phyloP scores from a whole-genome alignment of 2,888 invertebrate genomes.

The Epirrhoe alternata region DNA sequence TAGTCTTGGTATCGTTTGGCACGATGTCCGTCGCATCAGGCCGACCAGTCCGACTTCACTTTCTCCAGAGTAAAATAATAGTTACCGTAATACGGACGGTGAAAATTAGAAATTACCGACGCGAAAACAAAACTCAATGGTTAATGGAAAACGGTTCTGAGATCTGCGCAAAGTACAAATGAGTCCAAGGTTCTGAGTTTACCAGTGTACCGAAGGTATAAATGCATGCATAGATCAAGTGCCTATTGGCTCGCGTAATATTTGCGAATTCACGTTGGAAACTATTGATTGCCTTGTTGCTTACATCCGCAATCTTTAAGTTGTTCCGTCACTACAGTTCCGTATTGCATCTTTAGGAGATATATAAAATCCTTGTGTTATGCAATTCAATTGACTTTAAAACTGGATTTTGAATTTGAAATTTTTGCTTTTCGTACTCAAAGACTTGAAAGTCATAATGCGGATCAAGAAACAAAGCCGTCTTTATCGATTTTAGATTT shows the following conservation, averaged over 20 bases:
- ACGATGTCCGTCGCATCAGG: slow-evolving; percentile 35
- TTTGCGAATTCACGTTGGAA: slow-evolving; percentile 29
- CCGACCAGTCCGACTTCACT: slow-evolving; percentile 50
- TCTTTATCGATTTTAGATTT: slow-evolving; percentile 27
- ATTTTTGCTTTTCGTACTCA: slow-evolving; percentile 19
- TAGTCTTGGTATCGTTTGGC: slow-evolving; percentile 29
- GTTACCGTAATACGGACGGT: slow-evolving; percentile 63
- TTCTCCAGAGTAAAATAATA: slow-evolving; percentile 70
- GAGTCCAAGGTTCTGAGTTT: slow-evolving; percentile 26
- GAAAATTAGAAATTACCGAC: slow-evolving; percentile 69
- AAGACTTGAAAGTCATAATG: slow-evolving; percentile 30
- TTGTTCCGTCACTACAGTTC: slow-evolving; percentile 28
- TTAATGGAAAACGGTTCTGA: slow-evolving; percentile 34
- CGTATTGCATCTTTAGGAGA: slow-evolving; percentile 23
- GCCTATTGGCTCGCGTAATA: slow-evolving; percentile 8
- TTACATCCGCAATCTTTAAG: slow-evolving; percentile 27
- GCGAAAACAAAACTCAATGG: slow-evolving; percentile 42
- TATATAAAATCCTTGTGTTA: neutral
- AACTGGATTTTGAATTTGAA: slow-evolving; percentile 17
- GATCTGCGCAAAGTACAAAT: slow-evolving; percentile 27
- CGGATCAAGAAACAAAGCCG: slow-evolving; percentile 25
- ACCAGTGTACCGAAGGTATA: slow-evolving; percentile 7
- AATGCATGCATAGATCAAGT: slow-evolving; percentile 5
- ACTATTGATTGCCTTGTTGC: slow-evolving; percentile 26
- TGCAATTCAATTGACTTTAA: slow-evolving; percentile 4